Base-by-base conservation (phyloP, 2,888 invertebrate genomes). In the Folsomia candida region DNA sequence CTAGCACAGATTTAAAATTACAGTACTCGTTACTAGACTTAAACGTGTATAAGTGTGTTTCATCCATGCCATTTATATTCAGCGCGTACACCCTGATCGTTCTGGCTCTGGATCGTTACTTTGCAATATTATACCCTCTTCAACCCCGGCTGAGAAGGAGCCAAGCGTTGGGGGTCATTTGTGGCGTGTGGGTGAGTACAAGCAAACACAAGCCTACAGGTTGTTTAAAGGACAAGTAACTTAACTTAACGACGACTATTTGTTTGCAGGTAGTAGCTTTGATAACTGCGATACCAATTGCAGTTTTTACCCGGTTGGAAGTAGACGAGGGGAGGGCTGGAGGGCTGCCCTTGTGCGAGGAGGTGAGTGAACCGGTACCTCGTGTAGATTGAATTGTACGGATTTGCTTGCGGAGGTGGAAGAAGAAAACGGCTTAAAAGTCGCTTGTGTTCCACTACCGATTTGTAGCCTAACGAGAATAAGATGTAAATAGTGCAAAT, bases 21-120 rank as follows among this genome's bases (percentile, higher is more conserved):
- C n/a, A n/a, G n/a, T n/a, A n/a, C n/a, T n/a, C n/a, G n/a, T n/a
- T n/a, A n/a, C n/a, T n/a, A n/a, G n/a, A n/a, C n/a, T n/a, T n/a
- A n/a, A n/a, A n/a, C n/a, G n/a, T n/a, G n/a, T n/a, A n/a, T n/a
- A n/a, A n/a, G n/a, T n/a, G n/a, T n/a, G n/a, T n/a, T n/a, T n/a
- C n/a, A n/a, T n/a, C n/a, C n/a, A n/a, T n/a, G n/a, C n/a, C n/a
- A n/a, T n/a, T n/a, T n/a, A n/a, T n/a, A n/a, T n/a, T n/a, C n/a
- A n/a, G 92, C 81, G 93, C 94, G 1, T 95, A 94, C 82, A 95
- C 95, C 0, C 83, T 96, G 80, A 89, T 95, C 37, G 94, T 94
- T 51, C 93, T 96, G 82, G 93, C 93, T 78, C 88, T 93, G 68
- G 95, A 96, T 84, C 88, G 94, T 22, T 96, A 93, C 81, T 89